Percentiles rank a stretch among this genome's conserved stretches.
These are phyloP conservation scores for Stictonetta naevosa DNA, from an alignment of 2,113 vertebrate species.

Conservation along the genomic window DNA sequence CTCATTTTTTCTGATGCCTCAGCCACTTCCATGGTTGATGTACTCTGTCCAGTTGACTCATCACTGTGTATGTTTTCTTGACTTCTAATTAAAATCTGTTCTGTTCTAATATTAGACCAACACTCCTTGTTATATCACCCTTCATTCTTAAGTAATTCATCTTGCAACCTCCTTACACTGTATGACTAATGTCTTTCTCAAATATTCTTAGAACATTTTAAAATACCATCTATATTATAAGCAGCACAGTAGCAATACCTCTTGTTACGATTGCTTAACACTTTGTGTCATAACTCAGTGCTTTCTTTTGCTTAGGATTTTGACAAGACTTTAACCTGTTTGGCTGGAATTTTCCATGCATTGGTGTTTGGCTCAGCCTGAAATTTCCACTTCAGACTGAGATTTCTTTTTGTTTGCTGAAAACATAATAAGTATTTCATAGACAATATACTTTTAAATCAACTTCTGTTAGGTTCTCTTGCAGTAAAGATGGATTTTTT, in stretches of 20 bases:
- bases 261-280: neutral
- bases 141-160: slow-evolving; percentile 63
- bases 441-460: neutral
- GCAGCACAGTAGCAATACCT: slow-evolving; percentile 18
- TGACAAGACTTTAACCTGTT: neutral
- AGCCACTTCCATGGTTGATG: slow-evolving; percentile 39
- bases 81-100: slow-evolving; percentile 61
- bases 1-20: slow-evolving; percentile 23
- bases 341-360: slow-evolving; percentile 36
- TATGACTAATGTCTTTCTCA: slow-evolving; percentile 66
- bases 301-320: slow-evolving; percentile 38
- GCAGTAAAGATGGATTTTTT: neutral
- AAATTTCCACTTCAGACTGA: neutral
- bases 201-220: slow-evolving; percentile 65
- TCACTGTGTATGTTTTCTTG: slow-evolving; percentile 53
- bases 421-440: neutral
- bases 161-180: slow-evolving; percentile 43
- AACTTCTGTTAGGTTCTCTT: neutral
- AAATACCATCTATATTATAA: slow-evolving; percentile 66
- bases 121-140: slow-evolving; percentile 46
- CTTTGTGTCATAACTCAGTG: slow-evolving; percentile 43
- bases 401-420: neutral
- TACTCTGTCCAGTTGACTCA: slow-evolving; percentile 59
- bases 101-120: slow-evolving; percentile 60
- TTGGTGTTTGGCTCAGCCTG: neutral